phyloP scores from a whole-genome alignment of 2,113 vertebrate genomes.

The Reinhardtius hippoglossoides region DNA sequence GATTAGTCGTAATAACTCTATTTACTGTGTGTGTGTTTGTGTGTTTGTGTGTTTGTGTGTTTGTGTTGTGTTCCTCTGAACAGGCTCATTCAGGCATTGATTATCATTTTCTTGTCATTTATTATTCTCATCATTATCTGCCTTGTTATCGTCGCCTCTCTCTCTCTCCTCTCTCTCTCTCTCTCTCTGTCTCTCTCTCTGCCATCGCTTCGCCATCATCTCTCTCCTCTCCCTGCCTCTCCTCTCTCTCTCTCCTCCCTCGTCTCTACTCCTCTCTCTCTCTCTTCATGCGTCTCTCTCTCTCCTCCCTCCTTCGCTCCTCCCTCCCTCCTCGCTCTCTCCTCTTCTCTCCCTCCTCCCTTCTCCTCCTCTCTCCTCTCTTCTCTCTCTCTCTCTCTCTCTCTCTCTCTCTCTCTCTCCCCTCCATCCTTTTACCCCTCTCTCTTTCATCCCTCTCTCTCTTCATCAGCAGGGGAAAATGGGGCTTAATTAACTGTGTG shows the following conservation, averaged over 20 bases:
- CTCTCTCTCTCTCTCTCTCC: constrained; percentile 16
- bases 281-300: constrained; percentile 49
- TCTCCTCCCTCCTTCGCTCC: constrained; percentile 6
- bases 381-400: constrained; percentile 43
- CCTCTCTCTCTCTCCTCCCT: constrained; percentile 40
- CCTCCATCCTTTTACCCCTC: no score
- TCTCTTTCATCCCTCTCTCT: constrained; percentile 45
- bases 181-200: not conserved
- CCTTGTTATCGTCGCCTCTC: constrained; percentile 34
- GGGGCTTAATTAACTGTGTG: constrained; percentile 75
- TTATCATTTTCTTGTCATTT: constrained; percentile 34
- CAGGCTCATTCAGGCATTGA: constrained; percentile 1
- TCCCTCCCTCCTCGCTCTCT: constrained; percentile 7
- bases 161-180: constrained; percentile 5
- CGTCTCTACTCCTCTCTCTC: constrained; percentile 11
- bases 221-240: not conserved
- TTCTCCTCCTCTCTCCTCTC: constrained; percentile 5
- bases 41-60: not conserved
- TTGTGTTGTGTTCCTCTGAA: no score
- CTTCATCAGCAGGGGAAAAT: constrained; percentile 77
- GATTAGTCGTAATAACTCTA: not conserved
- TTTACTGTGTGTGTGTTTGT: not conserved
- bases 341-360: no score
- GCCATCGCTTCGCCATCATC: no score
- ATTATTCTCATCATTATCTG: constrained; percentile 52